Base-by-base conservation (phyloP, 1,140 invertebrate species). In the Tetramorium simillimum region DNA sequence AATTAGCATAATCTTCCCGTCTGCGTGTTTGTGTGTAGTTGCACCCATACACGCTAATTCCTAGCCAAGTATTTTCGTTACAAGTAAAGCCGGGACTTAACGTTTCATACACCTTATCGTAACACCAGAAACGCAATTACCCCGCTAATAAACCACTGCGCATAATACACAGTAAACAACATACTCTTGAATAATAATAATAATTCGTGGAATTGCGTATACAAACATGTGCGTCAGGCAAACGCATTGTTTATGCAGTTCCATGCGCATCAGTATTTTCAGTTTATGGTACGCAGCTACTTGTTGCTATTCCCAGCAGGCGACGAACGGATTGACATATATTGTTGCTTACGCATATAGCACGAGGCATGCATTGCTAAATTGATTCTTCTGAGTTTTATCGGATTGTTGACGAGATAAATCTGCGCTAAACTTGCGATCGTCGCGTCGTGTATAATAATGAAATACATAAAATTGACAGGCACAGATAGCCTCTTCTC, bases 1-100 rank as follows among this genome's bases (percentile, higher is more conserved):
- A 60, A 88, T 89, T 89, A 89, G 37, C 86, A 67, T 89, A 89
- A 89, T 86, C 88, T 69, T 69, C 49, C 81, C 76, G 43, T 85
- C 21, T 53, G 24, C 76, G 10, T 70, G 37, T 56, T 21, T 73
- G 62, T 53, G 49, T 78, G 58, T 60, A 76, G 33, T 69, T 56
- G 53, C 24, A 40, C 46, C 43, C 40, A 67, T 82, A 80, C 51
- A 24, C 40, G 56, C 28, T 90, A 91, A 91, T 89, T 85, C 70
- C 86, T 81, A 62, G 63, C 88, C 84, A 67, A 86, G 75, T 81
- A 65, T 89, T 90, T 77, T 77, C 84, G 69, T 62, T 46, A 73
- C 18, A 33, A 51, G 58, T 63, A 65, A 78, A 60, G 56, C 76
- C 82, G 53, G 63, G 49, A 78, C n/a, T 85, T 76, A 77, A 73